These are phyloP conservation scores for Ptyas mucosa DNA, from an alignment of 2,113 vertebrate genomes.

Conservation along the genomic window DNA sequence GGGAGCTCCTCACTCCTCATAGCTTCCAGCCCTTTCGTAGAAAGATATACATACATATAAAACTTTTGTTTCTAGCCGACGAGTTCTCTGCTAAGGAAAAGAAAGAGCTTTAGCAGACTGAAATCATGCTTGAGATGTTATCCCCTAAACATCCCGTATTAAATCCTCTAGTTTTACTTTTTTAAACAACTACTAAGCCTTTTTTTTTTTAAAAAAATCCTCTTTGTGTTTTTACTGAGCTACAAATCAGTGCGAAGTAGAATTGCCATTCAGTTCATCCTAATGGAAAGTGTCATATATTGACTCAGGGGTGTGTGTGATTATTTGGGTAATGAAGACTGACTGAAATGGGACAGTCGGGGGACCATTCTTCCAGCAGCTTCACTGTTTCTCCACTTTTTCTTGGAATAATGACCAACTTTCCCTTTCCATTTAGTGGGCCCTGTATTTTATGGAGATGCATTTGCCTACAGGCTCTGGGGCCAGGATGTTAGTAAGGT, in stretches of 20 bases:
- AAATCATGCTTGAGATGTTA: neutral
- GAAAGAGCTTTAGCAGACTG: slow-evolving; percentile 11
- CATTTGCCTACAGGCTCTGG: neutral
- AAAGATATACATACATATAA: neutral
- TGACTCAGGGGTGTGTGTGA: neutral
- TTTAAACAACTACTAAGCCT: neutral
- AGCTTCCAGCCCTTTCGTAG: neutral
- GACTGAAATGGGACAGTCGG: neutral
- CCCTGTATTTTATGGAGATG: neutral
- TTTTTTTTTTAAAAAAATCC: neutral
- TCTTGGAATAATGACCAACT: neutral
- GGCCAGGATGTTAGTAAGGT: neutral
- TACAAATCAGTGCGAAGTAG: neutral
- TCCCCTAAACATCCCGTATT: neutral
- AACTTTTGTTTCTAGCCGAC: neutral
- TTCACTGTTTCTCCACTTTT: neutral
- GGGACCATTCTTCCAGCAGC: neutral
- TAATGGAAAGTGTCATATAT: neutral
- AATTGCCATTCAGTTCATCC: neutral
- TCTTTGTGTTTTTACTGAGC: neutral
- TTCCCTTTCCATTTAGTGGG: neutral
- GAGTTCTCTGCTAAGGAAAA: slow-evolving; percentile 1
- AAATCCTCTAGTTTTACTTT: neutral
- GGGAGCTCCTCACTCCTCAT: neutral
- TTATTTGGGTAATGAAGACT: neutral